These are phyloP conservation scores for Myocastor coypus DNA, from an alignment of 2,113 vertebrate genomes.

Conservation along the genomic window DNA sequence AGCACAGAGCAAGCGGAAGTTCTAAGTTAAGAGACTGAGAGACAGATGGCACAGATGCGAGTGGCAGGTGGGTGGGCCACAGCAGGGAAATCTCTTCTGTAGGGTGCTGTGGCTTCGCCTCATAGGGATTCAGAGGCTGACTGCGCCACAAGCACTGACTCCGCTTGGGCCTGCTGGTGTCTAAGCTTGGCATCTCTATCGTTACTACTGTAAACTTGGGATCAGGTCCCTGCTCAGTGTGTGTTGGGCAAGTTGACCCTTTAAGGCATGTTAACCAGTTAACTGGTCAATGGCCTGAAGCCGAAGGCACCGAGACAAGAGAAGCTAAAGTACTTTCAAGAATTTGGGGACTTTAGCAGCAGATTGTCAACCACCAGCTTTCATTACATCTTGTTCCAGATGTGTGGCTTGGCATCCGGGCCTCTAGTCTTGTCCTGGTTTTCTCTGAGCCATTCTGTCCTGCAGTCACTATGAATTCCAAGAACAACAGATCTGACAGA, in stretches of 20 bases:
- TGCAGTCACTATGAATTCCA: not conserved
- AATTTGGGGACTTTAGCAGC: not conserved
- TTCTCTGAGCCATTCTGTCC: not conserved
- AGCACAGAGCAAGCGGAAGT: not conserved
- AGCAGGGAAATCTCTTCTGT: not conserved
- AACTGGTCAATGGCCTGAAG: not conserved
- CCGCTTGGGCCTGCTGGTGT: not conserved
- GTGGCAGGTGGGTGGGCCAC: not conserved
- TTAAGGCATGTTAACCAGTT: not conserved
- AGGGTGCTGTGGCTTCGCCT: not conserved
- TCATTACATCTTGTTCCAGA: not conserved
- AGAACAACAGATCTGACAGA: not conserved
- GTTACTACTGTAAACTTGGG: not conserved
- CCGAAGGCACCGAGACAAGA: not conserved
- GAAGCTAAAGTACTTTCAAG: not conserved
- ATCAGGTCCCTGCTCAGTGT: not conserved
- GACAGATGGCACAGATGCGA: not conserved
- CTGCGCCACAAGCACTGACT: not conserved
- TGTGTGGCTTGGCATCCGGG: not conserved
- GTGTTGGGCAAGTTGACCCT: not conserved
- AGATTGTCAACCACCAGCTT: not conserved
- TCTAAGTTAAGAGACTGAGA: not conserved
- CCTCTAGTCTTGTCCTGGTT: not conserved
- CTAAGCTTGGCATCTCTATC: not conserved
- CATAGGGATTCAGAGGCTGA: not conserved